Conservation (phyloP, 1,140 invertebrate species). For the Drosophila takahashii region DNA sequence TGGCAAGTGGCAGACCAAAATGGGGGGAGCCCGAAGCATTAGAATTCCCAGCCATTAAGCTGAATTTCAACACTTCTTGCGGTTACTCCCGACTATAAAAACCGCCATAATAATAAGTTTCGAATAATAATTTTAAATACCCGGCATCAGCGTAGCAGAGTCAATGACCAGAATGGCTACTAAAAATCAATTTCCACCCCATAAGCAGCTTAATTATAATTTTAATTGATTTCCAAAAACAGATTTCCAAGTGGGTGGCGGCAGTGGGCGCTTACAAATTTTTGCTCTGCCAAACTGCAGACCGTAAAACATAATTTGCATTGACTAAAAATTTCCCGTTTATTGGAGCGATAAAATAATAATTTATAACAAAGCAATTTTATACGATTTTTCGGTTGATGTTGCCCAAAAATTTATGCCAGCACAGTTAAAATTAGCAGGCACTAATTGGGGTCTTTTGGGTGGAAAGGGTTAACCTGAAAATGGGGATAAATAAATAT, state of each 20-base stretch:
- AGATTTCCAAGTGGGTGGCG: slow-evolving; percentile 29
- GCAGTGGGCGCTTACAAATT: slow-evolving; percentile 10
- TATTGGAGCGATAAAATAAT: slow-evolving; percentile 57
- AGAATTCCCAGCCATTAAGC: slow-evolving; percentile 38
- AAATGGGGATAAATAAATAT: background rate
- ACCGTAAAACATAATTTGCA: slow-evolving; percentile 41
- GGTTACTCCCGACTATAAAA: slow-evolving; percentile 19
- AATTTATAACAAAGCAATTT: slow-evolving; percentile 40
- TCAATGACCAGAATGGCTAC: slow-evolving; percentile 48
- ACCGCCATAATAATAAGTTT: slow-evolving; percentile 6
- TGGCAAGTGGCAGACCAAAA: slow-evolving; percentile 32
- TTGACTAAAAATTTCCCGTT: slow-evolving; percentile 31
- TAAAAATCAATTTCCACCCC: slow-evolving; percentile 60
- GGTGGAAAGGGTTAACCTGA: background rate
- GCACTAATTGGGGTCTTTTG: slow-evolving; percentile 19
- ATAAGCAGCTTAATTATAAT: slow-evolving; percentile 68
- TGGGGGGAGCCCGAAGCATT: slow-evolving; percentile 15
- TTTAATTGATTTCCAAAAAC: slow-evolving; percentile 68
- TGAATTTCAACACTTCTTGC: slow-evolving; percentile 38
- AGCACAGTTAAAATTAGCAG: slow-evolving; percentile 13
- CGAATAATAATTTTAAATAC: slow-evolving; percentile 30
- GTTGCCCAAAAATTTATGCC: background rate
- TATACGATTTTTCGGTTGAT: slow-evolving; percentile 8
- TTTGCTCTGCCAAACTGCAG: slow-evolving; percentile 38
- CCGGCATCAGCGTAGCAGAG: slow-evolving; percentile 9